Base-by-base conservation (phyloP, 2,888 invertebrate genomes). In the Villa cingulata region DNA sequence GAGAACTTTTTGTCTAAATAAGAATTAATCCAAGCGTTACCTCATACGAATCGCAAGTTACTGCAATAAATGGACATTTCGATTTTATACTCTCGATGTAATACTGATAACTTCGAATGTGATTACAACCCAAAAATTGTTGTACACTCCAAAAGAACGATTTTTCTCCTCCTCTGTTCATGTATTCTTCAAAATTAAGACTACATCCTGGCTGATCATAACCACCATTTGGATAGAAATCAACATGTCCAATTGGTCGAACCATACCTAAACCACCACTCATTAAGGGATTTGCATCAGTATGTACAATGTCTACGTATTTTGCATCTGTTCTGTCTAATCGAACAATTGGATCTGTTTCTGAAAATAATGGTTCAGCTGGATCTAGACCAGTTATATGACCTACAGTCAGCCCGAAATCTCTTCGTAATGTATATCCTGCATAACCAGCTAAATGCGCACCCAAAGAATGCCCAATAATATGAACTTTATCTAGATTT, bases 161-260 rank as follows among this genome's bases (percentile, higher is more conserved):
- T 36, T 75, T 74, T 56, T 78, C 77, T 45, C 74, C 71, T 46
- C 74, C 71, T 52, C 55, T 62, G 48, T 75, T 74, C 54, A 84
- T 77, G 41, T 79, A 80, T 51, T 80, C 77, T 43, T 77, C 70
- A 15, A 83, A 72, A 32, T 73, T 76, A 45, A 70, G 65, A 50
- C 68, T 68, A 56, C 79, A 79, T 32, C 86, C 86, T 0, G 86
- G 86, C 62, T 86, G 91, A 49, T 80, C 77, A 7, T 79, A 75
- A 0, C 92, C 92, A 0, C 89, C 90, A 62, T 94, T 94, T 0
- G 91, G 90, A 63, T 82, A 94, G 68, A 90, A 92, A 65, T 94
- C 94, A 4, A 90, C 81, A 64, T 92, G 90, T 0, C 89, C 92
- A 41, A 86, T 78, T 0, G 83, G 75, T 59, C 87, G 85, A 9